phyloP scores from a whole-genome alignment of 2,888 invertebrate genomes.

The Caenorhabditis sp. region DNA sequence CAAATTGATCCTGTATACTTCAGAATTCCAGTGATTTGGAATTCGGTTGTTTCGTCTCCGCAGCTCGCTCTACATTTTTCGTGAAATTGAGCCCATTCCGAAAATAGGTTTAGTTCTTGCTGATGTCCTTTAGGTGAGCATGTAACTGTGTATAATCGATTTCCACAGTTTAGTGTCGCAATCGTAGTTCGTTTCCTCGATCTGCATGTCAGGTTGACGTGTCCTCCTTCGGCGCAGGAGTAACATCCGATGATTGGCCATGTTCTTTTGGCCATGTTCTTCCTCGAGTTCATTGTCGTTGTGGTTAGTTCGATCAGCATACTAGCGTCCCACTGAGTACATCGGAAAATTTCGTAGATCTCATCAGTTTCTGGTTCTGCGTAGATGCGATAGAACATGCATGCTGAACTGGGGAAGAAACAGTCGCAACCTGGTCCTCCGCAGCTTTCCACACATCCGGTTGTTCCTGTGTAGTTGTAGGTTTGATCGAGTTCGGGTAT shows the following conservation, averaged over 20 bases:
- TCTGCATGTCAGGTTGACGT: neutral
- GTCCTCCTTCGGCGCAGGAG: conserved; percentile 16
- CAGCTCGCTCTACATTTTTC: conserved; percentile 5
- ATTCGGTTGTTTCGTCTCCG: neutral
- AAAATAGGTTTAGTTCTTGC: neutral
- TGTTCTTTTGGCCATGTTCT: no score
- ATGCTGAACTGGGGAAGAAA: conserved; percentile 33
- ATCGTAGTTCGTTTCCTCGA: neutral
- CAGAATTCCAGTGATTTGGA: conserved; percentile 25
- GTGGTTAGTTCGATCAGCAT: no score
- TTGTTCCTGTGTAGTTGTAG: conserved; percentile 15
- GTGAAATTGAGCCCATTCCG: neutral
- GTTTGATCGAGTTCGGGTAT: neutral
- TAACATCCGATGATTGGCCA: neutral
- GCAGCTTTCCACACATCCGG: conserved; percentile 32
- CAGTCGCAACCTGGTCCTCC: conserved; percentile 44
- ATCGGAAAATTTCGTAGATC: conserved; percentile 29
- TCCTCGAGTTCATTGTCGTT: no score
- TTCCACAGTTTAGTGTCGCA: conserved; percentile 8
- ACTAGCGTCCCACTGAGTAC: neutral
- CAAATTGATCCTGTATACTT: conserved; percentile 30
- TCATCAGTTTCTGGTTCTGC: neutral
- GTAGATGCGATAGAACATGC: conserved; percentile 42
- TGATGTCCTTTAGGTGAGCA: conserved; percentile 10
- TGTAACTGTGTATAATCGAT: neutral